Conservation (phyloP, 35 echinoderm and acorn worm species). For the Stichopus chloronotus region DNA sequence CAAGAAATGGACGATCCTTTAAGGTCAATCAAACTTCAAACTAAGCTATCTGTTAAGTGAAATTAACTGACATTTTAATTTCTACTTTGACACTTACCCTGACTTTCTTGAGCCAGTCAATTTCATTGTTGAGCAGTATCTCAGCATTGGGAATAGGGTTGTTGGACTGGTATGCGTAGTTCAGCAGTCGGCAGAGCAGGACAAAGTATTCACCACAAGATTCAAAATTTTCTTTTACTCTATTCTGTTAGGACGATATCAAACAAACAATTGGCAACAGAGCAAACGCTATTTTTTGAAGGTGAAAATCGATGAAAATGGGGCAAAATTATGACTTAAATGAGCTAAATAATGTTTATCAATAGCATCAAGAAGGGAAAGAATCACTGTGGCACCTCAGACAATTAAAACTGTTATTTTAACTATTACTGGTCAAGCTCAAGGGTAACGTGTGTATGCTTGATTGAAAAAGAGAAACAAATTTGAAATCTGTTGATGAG, state of each 20-base stretch:
- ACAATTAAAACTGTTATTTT: too few species aligned
- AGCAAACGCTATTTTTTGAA: background rate
- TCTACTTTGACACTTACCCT: constrained; percentile 77
- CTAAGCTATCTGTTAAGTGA: too few species aligned
- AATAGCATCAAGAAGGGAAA: background rate
- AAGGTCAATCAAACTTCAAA: too few species aligned
- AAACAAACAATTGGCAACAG: background rate
- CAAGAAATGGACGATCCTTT: too few species aligned
- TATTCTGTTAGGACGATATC: constrained; percentile 67
- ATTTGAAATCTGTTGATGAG: too few species aligned
- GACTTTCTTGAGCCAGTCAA: constrained; percentile 99
- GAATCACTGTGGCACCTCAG: background rate
- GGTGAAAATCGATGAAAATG: background rate
- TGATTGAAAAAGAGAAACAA: too few species aligned
- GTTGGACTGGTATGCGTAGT: constrained; percentile 88
- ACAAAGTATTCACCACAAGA: constrained; percentile 94
- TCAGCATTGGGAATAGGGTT: constrained; percentile 82
- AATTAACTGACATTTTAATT: too few species aligned
- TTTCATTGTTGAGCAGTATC: constrained; percentile 94
- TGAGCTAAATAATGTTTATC: background rate
- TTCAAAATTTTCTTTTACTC: constrained; percentile 85
- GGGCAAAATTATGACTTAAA: background rate
- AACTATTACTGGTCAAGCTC: too few species aligned
- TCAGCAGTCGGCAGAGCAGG: constrained; percentile 86
- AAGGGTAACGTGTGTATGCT: too few species aligned